A percentile compares a stretch with the other conserved stretches of the same genome.
phyloP scores from a whole-genome alignment of 2,797 vertebrate genomes.

The Sebastes iracundus region DNA sequence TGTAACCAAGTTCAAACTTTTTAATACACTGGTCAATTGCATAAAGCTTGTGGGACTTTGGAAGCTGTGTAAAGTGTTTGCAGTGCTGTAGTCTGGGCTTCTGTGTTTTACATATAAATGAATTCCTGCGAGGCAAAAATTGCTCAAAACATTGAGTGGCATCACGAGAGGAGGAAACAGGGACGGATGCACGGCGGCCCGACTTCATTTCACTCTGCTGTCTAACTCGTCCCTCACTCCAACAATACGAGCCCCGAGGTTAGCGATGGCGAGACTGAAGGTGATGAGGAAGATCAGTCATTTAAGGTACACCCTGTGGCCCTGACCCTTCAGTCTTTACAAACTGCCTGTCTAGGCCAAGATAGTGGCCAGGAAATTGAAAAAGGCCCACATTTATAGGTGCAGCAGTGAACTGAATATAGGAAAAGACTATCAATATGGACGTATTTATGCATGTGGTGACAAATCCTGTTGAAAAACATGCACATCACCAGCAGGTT shows the following conservation, averaged over 20 bases:
- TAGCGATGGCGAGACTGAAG: conserved; percentile 9
- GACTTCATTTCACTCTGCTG: conserved; percentile 38
- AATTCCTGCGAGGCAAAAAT: conserved; percentile 25
- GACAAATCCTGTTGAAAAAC: not conserved
- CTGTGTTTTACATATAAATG: conserved; percentile 46
- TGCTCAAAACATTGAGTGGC: conserved; percentile 6
- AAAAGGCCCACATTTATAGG: not conserved
- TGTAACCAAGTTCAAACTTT: conserved; percentile 27
- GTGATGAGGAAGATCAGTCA: conserved; percentile 38
- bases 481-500: not conserved
- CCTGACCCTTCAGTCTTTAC: conserved; percentile 18
- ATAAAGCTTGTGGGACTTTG: conserved; percentile 13
- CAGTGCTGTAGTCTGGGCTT: not conserved
- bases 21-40: conserved; percentile 24
- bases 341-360: conserved; percentile 12
- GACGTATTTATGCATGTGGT: not conserved
- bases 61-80: conserved; percentile 17
- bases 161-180: not conserved
- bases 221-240: conserved; percentile 4
- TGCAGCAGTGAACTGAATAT: not conserved
- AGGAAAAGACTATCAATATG: not conserved
- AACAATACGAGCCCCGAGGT: conserved; percentile 1
- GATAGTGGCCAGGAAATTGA: conserved; percentile 10
- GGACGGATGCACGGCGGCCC: not conserved
- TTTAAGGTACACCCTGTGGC: conserved; percentile 13